Conservation (phyloP, 2,113 vertebrate genomes). For the Lamprologus callipterus region DNA sequence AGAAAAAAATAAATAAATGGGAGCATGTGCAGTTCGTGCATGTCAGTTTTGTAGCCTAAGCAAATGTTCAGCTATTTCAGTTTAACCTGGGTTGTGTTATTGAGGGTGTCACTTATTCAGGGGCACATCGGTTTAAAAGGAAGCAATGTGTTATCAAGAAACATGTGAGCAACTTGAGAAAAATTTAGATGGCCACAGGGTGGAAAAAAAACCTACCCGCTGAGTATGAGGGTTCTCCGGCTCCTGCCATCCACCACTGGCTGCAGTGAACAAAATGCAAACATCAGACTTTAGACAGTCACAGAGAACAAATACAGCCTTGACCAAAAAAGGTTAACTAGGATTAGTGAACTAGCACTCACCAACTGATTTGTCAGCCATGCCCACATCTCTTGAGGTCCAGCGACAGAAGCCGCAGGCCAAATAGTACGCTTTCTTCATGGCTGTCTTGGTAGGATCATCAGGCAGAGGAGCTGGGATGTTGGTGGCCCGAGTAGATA, state of each 20-base stretch:
- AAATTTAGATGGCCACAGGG: not conserved
- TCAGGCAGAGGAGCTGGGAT: slow-evolving; percentile 92
- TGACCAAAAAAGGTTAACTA: not conserved
- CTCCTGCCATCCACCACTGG: slow-evolving; percentile 98
- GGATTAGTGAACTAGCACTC: slow-evolving; percentile 39
- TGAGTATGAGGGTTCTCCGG: slow-evolving; percentile 91
- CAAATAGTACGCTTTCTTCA: slow-evolving; percentile 98
- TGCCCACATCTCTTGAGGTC: slow-evolving; percentile 96
- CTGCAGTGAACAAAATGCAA: slow-evolving; percentile 62
- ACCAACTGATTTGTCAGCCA: slow-evolving; percentile 99
- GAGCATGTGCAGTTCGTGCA: not conserved
- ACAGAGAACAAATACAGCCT: not conserved
- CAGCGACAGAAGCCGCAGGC: slow-evolving; percentile 98
- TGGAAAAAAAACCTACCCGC: slow-evolving; percentile 73
- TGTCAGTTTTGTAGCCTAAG: not conserved
- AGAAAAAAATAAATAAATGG: not conserved
- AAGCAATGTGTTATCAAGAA: not conserved
- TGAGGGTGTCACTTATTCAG: not conserved
- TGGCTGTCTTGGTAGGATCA: slow-evolving; percentile 91
- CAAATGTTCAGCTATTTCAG: not conserved
- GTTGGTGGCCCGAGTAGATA: slow-evolving; percentile 94
- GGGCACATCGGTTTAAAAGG: not conserved
- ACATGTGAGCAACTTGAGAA: slow-evolving; percentile 46
- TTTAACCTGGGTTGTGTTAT: not conserved
- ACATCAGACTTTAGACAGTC: not conserved